Conservation (phyloP, 2,797 vertebrate species). For the Octomys mimax region DNA sequence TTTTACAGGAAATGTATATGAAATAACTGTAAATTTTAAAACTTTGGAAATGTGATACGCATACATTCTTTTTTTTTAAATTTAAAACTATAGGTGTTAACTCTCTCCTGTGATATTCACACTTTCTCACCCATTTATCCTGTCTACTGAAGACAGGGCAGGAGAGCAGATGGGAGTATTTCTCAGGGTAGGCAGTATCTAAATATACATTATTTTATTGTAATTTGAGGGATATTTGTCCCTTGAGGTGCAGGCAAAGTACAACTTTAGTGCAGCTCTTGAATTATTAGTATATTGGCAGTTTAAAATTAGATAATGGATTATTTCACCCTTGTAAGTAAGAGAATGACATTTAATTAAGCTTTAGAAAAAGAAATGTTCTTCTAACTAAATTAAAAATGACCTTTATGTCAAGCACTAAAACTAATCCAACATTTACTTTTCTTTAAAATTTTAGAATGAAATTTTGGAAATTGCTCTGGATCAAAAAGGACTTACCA, state of each 20-base stretch:
- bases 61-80: not conserved
- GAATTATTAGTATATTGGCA: not conserved
- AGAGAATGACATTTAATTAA: slow-evolving; percentile 46
- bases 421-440: slow-evolving; percentile 60
- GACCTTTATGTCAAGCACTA: slow-evolving; percentile 29
- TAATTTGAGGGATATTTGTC: not conserved
- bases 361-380: slow-evolving; percentile 43
- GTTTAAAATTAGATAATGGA: slow-evolving; percentile 58
- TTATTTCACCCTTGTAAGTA: slow-evolving; percentile 46
- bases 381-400: slow-evolving; percentile 12
- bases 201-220: not conserved
- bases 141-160: not conserved
- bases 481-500: slow-evolving; percentile 95
- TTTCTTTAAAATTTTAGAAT: slow-evolving; percentile 88
- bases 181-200: not conserved
- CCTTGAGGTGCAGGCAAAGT: not conserved
- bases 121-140: not conserved
- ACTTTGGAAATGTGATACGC: not conserved
- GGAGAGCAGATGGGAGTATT: not conserved
- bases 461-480: slow-evolving; percentile 96
- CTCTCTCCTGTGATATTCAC: not conserved
- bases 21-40: slow-evolving; percentile 51
- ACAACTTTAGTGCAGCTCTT: slow-evolving; percentile 18
- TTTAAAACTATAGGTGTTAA: slow-evolving; percentile 13
- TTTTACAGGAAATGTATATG: slow-evolving; percentile 32